A percentile compares a stretch with the other conserved stretches of the same genome.
Evolutionary conservation across 2,888 invertebrate species (phyloP).

Genomic region (Anagyrus pseudococci): DNA sequence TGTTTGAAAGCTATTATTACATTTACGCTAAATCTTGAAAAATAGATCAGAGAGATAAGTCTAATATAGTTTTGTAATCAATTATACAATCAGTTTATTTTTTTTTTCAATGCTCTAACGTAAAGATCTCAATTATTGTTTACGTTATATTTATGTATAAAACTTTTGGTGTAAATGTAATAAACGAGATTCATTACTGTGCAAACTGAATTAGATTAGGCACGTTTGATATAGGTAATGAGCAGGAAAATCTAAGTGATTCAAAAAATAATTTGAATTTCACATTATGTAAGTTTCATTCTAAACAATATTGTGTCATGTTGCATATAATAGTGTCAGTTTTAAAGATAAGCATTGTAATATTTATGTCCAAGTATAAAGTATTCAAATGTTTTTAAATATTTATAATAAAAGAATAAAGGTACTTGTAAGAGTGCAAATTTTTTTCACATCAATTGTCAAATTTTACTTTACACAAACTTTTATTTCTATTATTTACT

Average conservation of each 20-base stretch:
- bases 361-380: conserved; percentile 48
- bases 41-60: conserved; percentile 6
- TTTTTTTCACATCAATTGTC: too few relatives aligned
- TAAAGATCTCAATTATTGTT: conserved; percentile 18
- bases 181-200: conserved; percentile 10
- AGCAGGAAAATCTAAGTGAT: conserved; percentile 4
- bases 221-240: conserved; percentile 6
- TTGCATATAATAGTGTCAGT: conserved; percentile 43
- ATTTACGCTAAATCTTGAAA: conserved; percentile 19
- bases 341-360: conserved; percentile 44
- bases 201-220: conserved; percentile 27
- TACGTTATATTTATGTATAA: conserved; percentile 7
- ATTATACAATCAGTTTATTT: conserved; percentile 17
- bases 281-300: conserved; percentile 41
- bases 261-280: conserved; percentile 18
- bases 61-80: conserved; percentile 23
- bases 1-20: conserved; percentile 2
- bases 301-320: conserved; percentile 45
- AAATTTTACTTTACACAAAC: too few relatives aligned
- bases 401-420: conserved; percentile 56
- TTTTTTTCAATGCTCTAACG: not conserved
- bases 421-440: conserved; percentile 17
- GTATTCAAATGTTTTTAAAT: conserved; percentile 55
- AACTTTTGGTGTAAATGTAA: conserved; percentile 28
- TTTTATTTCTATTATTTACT: too few relatives aligned